Evolutionary conservation across 2,888 invertebrate species (phyloP).

Genomic region (Sturmia bella): DNA sequence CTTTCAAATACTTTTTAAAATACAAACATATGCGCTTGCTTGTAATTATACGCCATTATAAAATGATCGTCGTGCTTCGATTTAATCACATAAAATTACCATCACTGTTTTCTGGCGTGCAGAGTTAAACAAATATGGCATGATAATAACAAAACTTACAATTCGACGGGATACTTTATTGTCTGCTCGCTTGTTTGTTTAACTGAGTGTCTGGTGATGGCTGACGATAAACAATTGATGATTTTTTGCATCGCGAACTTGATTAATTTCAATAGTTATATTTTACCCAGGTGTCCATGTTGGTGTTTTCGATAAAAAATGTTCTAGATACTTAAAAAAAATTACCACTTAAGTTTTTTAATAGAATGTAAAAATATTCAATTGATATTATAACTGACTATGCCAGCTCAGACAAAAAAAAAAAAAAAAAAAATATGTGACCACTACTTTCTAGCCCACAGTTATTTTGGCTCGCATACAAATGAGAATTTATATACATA

Average conservation of each 20-base stretch:
- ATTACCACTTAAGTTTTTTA: too few species aligned
- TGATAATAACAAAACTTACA: background rate
- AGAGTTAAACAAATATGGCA: slow-evolving; percentile 27
- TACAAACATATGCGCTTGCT: too few species aligned
- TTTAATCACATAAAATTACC: background rate
- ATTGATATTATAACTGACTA: too few species aligned
- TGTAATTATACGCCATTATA: background rate
- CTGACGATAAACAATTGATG: slow-evolving; percentile 27
- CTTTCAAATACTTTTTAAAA: too few species aligned
- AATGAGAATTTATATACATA: too few species aligned
- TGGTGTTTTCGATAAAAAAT: too few species aligned
- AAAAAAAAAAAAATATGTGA: too few species aligned
- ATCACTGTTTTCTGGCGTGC: slow-evolving; percentile 8
- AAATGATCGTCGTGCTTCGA: background rate
- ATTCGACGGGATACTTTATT: slow-evolving; percentile 23
- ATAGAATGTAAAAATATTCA: too few species aligned
- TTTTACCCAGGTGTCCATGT: background rate
- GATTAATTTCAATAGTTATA: slow-evolving; percentile 54
- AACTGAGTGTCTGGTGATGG: slow-evolving; percentile 2
- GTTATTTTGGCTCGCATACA: too few species aligned
- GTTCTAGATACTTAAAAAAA: too few species aligned
- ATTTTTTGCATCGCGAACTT: slow-evolving; percentile 16
- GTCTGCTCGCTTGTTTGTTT: slow-evolving; percentile 7
- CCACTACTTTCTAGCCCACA: too few species aligned
- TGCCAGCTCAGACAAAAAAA: too few species aligned